Conservation (phyloP, 53 echinoderm and acorn worm genomes). For the Apostichopus leukothele region DNA sequence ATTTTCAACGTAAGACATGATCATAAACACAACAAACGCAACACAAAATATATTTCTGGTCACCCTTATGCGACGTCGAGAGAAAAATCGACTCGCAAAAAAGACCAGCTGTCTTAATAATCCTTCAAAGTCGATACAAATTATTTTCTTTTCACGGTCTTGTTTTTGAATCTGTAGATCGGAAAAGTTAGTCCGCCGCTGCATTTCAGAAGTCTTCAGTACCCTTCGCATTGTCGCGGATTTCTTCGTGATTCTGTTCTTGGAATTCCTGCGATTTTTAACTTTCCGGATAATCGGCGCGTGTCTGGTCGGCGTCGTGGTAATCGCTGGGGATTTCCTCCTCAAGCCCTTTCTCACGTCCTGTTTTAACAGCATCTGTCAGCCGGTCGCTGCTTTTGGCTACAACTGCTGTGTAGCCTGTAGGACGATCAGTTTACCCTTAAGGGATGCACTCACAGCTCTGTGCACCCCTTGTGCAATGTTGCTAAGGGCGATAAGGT, state of each 20-base stretch:
- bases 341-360: constrained; percentile 62
- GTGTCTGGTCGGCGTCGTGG: constrained; percentile 66
- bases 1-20: too few species aligned
- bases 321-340: constrained; percentile 72
- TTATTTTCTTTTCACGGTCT: too few species aligned
- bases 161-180: constrained; percentile 40
- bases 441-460: constrained; percentile 59
- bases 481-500: constrained; percentile 68
- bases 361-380: constrained; percentile 71
- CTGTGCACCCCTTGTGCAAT: constrained; percentile 60
- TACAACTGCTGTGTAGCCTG: constrained; percentile 67
- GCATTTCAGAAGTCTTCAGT: constrained; percentile 68
- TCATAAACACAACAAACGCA: too few species aligned
- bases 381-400: constrained; percentile 67
- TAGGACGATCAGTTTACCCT: constrained; percentile 59
- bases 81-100: too few species aligned
- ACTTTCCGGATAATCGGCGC: constrained; percentile 64
- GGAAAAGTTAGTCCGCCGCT: constrained; percentile 68
- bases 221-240: constrained; percentile 75
- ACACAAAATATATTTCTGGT: too few species aligned
- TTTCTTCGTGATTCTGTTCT: constrained; percentile 72
- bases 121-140: too few species aligned
- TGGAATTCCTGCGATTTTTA: constrained; percentile 73
- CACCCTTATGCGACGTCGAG: too few species aligned
- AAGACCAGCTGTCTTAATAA: too few species aligned